Evolutionary conservation across 2,888 invertebrate species (phyloP).

Genomic region (Caenorhabditis macrosperma): DNA sequence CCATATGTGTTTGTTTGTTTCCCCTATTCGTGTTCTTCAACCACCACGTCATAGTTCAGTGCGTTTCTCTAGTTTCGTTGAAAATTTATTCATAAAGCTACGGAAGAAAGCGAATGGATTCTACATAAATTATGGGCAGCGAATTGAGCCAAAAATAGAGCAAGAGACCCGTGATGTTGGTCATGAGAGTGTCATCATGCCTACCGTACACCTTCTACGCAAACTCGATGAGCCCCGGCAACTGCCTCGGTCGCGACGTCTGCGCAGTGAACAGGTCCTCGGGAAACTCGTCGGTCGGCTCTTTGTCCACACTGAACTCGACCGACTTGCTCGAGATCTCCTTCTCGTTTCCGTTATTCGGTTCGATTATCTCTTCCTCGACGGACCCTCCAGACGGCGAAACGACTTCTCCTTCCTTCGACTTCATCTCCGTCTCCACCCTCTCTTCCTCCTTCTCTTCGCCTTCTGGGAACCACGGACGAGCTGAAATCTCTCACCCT

Average conservation of each 20-base stretch:
- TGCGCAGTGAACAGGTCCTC: slow-evolving; percentile 56
- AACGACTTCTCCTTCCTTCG: slow-evolving; percentile 24
- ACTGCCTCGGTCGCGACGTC: slow-evolving; percentile 45
- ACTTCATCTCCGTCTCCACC: slow-evolving; percentile 7
- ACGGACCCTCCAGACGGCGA: not conserved
- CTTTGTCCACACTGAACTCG: slow-evolving; percentile 44
- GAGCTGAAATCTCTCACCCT: slow-evolving; percentile 22
- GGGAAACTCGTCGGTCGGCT: slow-evolving; percentile 40
- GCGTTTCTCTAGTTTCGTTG: slow-evolving; percentile 31
- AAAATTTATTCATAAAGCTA: slow-evolving; percentile 47
- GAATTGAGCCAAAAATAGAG: not conserved
- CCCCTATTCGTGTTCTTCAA: slow-evolving; percentile 7
- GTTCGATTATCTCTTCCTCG: slow-evolving; percentile 10
- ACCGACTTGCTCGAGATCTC: not conserved
- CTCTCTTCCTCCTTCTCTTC: not conserved
- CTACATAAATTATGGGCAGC: slow-evolving; percentile 39
- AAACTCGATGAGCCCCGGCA: slow-evolving; percentile 55
- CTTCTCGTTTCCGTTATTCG: slow-evolving; percentile 27
- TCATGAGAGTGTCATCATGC: not conserved
- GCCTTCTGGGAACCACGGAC: slow-evolving; percentile 54
- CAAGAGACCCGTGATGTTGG: not conserved
- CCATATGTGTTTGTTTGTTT: slow-evolving; percentile 25
- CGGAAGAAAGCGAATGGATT: slow-evolving; percentile 12
- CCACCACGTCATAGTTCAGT: slow-evolving; percentile 50
- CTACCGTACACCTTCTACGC: slow-evolving; percentile 5